Evolutionary conservation across 2,888 invertebrate species (phyloP).

Genomic region (Caenorhabditis doughertyi): DNA sequence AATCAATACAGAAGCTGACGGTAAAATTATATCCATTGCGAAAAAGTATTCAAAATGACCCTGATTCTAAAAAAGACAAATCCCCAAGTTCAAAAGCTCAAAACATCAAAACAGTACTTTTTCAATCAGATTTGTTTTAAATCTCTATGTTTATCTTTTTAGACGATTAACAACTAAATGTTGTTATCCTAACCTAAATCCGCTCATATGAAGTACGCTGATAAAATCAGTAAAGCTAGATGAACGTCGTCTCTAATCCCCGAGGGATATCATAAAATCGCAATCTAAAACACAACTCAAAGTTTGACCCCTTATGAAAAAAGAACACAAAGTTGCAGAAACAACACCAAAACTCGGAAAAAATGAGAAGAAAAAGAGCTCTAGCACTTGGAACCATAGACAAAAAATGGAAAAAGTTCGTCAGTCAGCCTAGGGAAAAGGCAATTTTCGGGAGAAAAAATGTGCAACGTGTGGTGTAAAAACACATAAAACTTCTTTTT

Average conservation of each 20-base stretch:
- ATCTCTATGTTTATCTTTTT: background rate
- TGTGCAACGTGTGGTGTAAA: conserved; percentile 52
- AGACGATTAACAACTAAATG: background rate
- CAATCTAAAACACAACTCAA: conserved; percentile 19
- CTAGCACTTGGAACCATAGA: background rate
- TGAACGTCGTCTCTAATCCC: background rate
- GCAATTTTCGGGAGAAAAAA: conserved; percentile 48
- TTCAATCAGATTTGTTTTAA: too few species aligned
- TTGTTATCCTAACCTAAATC: background rate
- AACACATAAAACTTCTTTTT: conserved; percentile 52
- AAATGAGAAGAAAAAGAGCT: background rate
- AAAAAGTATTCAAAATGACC: too few species aligned
- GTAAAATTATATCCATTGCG: too few species aligned
- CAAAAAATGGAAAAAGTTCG: conserved; percentile 6
- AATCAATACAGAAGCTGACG: too few species aligned
- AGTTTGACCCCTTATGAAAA: background rate
- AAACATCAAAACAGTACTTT: too few species aligned
- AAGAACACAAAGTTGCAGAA: conserved; percentile 10
- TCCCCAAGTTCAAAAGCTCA: too few species aligned
- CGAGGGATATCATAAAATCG: conserved; percentile 3
- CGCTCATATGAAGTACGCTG: conserved; percentile 2
- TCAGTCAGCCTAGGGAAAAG: conserved; percentile 6
- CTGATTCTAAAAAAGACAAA: too few species aligned
- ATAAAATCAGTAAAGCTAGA: conserved; percentile 2
- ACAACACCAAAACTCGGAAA: background rate